phyloP scores from a whole-genome alignment of 2,797 vertebrate species.

The Rhinatrema bivittatum region DNA sequence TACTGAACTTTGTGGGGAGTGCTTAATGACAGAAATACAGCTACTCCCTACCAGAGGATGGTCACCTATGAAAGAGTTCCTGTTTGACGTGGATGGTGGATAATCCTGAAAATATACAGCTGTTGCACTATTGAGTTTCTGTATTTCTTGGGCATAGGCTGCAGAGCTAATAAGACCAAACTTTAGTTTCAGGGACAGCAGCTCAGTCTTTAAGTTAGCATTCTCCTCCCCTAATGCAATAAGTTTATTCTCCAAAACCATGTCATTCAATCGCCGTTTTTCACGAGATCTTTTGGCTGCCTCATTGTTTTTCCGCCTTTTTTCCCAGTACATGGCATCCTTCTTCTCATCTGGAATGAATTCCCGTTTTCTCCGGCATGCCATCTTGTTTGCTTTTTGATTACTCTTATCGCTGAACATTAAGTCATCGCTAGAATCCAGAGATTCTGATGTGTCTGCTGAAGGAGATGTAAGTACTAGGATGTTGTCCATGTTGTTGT shows the following conservation, averaged over 20 bases:
- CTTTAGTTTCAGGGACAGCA: conserved; percentile 84
- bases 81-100: conserved; percentile 45
- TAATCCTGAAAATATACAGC: conserved; percentile 73
- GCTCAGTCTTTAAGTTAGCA: conserved; percentile 80
- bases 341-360: conserved; percentile 96
- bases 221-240: conserved; percentile 91
- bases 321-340: conserved; percentile 90
- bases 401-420: conserved; percentile 52
- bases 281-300: conserved; percentile 93
- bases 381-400: conserved; percentile 61
- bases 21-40: conserved; percentile 92
- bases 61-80: conserved; percentile 55
- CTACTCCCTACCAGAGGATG: conserved; percentile 60
- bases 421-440: conserved; percentile 63
- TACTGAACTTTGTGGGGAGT: conserved; percentile 75
- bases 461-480: conserved; percentile 69
- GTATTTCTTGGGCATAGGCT: conserved; percentile 80
- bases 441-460: conserved; percentile 58
- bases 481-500: conserved; percentile 59
- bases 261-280: conserved; percentile 88
- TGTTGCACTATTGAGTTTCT: conserved; percentile 69
- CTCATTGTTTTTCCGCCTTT: conserved; percentile 93
- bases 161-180: conserved; percentile 86
- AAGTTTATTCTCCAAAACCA: conserved; percentile 93
- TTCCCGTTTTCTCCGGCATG: conserved; percentile 82